phyloP scores from a whole-genome alignment of 35 echinoderm and acorn worm genomes.

The Holothuria glaberrima region DNA sequence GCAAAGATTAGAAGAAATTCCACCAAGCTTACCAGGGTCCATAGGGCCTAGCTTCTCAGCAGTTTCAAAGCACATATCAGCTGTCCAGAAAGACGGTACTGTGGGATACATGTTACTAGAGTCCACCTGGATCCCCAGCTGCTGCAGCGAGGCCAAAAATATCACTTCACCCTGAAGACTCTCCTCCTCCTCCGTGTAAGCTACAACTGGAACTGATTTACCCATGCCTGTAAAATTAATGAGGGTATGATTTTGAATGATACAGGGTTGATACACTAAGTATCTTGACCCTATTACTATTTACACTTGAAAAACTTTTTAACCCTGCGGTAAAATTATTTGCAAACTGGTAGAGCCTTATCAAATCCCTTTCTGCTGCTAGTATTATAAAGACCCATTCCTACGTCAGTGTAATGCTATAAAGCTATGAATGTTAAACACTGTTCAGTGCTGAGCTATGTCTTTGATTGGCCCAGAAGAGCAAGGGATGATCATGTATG shows the following conservation, averaged over 20 bases:
- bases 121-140: conserved; percentile 72
- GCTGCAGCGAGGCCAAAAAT: conserved; percentile 57
- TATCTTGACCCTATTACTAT: too few species aligned
- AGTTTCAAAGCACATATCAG: conserved; percentile 83
- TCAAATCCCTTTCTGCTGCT: too few species aligned
- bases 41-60: conserved; percentile 61
- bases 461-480: too few species aligned
- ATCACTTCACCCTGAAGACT: background rate
- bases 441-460: too few species aligned
- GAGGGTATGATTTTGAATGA: background rate
- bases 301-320: too few species aligned
- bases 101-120: conserved; percentile 58
- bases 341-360: too few species aligned
- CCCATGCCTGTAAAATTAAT: conserved; percentile 50
- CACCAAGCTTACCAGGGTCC: background rate
- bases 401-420: too few species aligned
- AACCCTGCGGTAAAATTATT: too few species aligned
- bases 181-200: conserved; percentile 64
- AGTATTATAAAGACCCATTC: too few species aligned
- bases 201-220: conserved; percentile 85
- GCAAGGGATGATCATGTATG: too few species aligned
- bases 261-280: too few species aligned
- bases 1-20: background rate
- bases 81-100: conserved; percentile 80
- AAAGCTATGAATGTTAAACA: too few species aligned